Evolutionary conservation across 2,113 vertebrate species (phyloP).

Genomic region (Centropus unirufus): DNA sequence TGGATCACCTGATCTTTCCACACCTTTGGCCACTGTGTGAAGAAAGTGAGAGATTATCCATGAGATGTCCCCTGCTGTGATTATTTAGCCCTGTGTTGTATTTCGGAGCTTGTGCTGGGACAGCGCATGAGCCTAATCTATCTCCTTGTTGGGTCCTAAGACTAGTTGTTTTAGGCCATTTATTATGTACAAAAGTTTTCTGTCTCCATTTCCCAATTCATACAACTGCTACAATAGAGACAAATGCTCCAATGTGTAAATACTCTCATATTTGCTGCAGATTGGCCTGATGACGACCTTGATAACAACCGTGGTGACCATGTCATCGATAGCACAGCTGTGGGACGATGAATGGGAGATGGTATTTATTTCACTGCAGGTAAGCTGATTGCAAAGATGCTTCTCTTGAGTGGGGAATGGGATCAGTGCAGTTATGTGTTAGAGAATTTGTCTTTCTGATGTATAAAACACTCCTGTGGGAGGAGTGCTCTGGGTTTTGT

Average conservation of each 20-base stretch:
- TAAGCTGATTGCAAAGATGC: slow-evolving; percentile 39
- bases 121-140: not conserved
- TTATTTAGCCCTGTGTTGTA: not conserved
- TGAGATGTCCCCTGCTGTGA: not conserved
- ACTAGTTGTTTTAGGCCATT: not conserved
- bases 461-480: not conserved
- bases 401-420: not conserved
- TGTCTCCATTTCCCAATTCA: not conserved
- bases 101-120: not conserved
- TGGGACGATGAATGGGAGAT: slow-evolving; percentile 94
- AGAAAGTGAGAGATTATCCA: not conserved
- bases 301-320: slow-evolving; percentile 85
- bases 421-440: not conserved
- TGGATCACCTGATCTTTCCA: not conserved
- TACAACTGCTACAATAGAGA: too few relatives aligned
- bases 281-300: slow-evolving; percentile 85
- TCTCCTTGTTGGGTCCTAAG: not conserved
- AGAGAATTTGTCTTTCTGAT: not conserved
- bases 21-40: not conserved
- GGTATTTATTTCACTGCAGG: slow-evolving; percentile 90
- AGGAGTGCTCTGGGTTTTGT: not conserved
- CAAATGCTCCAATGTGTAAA: not conserved
- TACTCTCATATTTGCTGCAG: slow-evolving; percentile 67
- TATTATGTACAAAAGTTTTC: accelerated
- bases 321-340: slow-evolving; percentile 88